A percentile compares a stretch with the other conserved stretches of the same genome.
phyloP scores from a whole-genome alignment of 2,797 vertebrate genomes.

The Masticophis lateralis region DNA sequence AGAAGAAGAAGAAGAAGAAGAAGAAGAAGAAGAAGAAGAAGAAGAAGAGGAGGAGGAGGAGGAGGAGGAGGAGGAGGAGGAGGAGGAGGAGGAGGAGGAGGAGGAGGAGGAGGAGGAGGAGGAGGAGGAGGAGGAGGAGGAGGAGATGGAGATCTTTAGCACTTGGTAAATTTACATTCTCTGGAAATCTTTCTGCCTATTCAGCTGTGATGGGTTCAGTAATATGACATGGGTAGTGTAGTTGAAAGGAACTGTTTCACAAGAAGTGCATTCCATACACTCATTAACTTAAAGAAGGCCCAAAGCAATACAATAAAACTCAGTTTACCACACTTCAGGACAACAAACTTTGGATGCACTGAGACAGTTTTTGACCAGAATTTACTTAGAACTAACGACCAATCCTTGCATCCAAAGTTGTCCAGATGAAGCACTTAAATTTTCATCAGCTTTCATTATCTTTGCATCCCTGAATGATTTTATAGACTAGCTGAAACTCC shows the following conservation, averaged over 20 bases:
- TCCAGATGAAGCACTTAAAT: background rate
- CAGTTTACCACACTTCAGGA: background rate
- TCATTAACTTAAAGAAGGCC: background rate
- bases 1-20: too few relatives aligned
- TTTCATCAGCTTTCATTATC: background rate
- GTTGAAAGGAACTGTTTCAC: background rate
- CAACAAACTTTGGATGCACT: background rate
- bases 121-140: too few relatives aligned
- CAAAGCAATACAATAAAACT: background rate
- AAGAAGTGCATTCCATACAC: background rate
- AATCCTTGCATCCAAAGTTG: background rate
- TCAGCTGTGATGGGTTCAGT: background rate
- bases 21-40: rapidly evolving
- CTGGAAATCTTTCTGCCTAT: background rate
- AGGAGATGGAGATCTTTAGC: background rate
- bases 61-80: too few relatives aligned
- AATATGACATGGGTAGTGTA: background rate
- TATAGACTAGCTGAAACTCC: background rate
- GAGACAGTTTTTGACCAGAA: background rate
- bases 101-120: too few relatives aligned
- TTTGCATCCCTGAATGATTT: background rate
- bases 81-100: too few relatives aligned
- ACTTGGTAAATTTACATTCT: background rate
- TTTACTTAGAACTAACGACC: background rate
- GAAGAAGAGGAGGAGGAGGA: too few relatives aligned